Evolutionary conservation across 2,113 vertebrate genomes (phyloP), one percentile per base, ranked within the genome.

Genomic region (Piliocolobus tephrosceles): DNA sequence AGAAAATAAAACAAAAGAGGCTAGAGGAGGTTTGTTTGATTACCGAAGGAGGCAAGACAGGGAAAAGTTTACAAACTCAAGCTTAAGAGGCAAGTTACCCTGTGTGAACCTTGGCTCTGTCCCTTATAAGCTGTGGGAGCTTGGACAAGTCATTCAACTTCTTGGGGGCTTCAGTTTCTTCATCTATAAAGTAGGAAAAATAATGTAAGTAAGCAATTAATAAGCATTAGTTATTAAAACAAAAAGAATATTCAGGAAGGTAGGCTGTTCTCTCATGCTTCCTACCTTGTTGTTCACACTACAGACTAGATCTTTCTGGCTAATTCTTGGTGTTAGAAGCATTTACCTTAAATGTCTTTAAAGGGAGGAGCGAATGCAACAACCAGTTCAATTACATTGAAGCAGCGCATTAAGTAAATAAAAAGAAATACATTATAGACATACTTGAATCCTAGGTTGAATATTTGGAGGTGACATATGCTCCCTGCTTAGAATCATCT

Each of bases 211-310:
- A 90, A 68, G 23, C 7, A 38, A 32, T 7, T 55, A 13, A 38
- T 16, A 88, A 84, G 38, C 4, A 18, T 45, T 35, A 38, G 9
- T 68, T 83, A 61, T 38, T 61, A 66, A 79, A 87, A 38, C 61
- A 81, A 90, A 94, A 38, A 94, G n/a, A 95, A 23, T n/a, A 75
- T 20, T 11, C 76, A 30, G 58, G 82, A 61, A 94, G 84, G 13
- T 35, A 35, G 52, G 11, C 17, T 40, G 6, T 86, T 45, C 22
- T 94, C 27, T 47, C 38, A 40, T 0, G 22, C 18, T 88, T 73
- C 17, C 20, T 81, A 32, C 16, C 18, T 20, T 68, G 14, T 58
- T 32, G 1, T 61, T 91, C 16, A 35, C 72, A 58, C 30, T 78
- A 18, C 35, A 85, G 43, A 20, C 27, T 57, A 91, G 50, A 20